Evolutionary conservation across 2,888 invertebrate genomes (phyloP).

Genomic region (Erebia epiphron): DNA sequence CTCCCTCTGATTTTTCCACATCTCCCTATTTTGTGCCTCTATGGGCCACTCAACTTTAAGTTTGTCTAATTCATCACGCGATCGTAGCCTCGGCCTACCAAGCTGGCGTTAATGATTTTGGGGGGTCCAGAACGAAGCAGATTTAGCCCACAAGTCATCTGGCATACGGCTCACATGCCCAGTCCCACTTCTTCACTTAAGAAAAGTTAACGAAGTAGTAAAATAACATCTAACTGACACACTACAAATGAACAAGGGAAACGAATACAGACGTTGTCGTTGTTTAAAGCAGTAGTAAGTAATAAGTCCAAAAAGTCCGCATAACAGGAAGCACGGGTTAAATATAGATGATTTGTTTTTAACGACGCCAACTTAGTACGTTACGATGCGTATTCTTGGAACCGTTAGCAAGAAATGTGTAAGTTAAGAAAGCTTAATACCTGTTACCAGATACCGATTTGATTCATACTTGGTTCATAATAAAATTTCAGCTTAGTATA

Average conservation of each 20-base stretch:
- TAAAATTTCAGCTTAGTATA: neutral
- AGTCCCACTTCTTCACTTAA: too few species aligned
- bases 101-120: too few species aligned
- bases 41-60: too few species aligned
- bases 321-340: slow-evolving; percentile 57
- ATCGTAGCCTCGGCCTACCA: too few species aligned
- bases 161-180: too few species aligned
- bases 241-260: neutral
- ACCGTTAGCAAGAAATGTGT: neutral
- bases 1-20: too few species aligned
- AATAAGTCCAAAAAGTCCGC: slow-evolving; percentile 33
- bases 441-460: neutral
- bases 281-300: neutral
- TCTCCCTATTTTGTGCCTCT: too few species aligned
- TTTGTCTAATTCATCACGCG: too few species aligned
- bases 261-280: neutral
- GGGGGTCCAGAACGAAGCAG: too few species aligned
- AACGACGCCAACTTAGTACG: slow-evolving; percentile 30
- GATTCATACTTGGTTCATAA: neutral
- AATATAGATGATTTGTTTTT: slow-evolving; percentile 51
- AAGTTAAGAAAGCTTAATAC: neutral
- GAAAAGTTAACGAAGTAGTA: too few species aligned
- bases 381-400: slow-evolving; percentile 27
- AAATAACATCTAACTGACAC: neutral
- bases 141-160: too few species aligned